Conservation (phyloP, 2,797 vertebrate genomes). For the Psittacula derbiana region DNA sequence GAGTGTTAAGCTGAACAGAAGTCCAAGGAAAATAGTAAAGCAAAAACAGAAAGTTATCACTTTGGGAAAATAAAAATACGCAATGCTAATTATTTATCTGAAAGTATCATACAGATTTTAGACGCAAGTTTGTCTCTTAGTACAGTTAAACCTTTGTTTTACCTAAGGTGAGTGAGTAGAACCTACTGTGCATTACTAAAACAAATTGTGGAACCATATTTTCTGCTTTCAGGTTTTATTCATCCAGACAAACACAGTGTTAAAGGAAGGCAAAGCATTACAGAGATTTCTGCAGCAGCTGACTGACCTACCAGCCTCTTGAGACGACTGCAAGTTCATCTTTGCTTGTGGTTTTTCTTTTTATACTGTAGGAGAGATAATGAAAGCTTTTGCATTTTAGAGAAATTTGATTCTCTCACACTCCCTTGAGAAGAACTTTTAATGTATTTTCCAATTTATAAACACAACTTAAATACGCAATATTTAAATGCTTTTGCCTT, state of each 20-base stretch:
- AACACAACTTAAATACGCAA: neutral
- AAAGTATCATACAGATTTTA: neutral
- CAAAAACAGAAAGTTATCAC: neutral
- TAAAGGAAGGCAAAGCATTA: neutral
- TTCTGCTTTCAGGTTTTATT: neutral
- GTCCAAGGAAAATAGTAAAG: neutral
- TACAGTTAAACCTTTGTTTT: neutral
- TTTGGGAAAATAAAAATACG: neutral
- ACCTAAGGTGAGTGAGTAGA: neutral
- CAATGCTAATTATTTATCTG: neutral
- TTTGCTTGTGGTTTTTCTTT: neutral
- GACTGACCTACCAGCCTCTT: neutral
- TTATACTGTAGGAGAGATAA: neutral
- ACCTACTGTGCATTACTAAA: neutral
- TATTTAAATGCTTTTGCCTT: neutral
- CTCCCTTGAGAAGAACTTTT: neutral
- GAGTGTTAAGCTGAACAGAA: neutral
- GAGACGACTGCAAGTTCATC: neutral
- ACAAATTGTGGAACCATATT: neutral
- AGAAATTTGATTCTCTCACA: neutral
- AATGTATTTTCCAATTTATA: neutral
- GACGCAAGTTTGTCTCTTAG: neutral
- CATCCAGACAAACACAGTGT: neutral
- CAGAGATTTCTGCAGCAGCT: neutral
- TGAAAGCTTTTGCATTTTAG: neutral